Percentiles rank a stretch among this genome's conserved stretches.
Conservation (phyloP, 2,113 vertebrate species). For the Panthera leo region DNA sequence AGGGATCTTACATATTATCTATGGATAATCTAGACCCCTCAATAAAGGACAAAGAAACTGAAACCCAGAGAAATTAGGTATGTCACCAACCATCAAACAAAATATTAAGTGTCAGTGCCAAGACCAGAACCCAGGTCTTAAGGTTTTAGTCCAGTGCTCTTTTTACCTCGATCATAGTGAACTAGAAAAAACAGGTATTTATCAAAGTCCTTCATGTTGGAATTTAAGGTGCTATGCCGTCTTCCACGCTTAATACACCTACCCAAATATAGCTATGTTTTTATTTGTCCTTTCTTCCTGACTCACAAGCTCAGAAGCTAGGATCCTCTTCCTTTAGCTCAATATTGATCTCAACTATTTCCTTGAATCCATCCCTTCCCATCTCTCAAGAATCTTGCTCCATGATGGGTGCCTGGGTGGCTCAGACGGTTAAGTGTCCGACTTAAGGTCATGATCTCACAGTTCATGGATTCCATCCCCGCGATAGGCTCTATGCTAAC, state of each 20-base stretch:
- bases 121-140: background rate
- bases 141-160: background rate
- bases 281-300: background rate
- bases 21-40: background rate
- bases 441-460: no score
- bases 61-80: background rate
- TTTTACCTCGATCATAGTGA: background rate
- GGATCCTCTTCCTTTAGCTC: background rate
- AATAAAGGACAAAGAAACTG: background rate
- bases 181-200: background rate
- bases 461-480: no score
- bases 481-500: no score
- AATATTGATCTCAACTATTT: background rate
- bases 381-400: background rate
- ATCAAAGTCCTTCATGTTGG: background rate
- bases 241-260: background rate
- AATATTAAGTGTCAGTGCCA: background rate
- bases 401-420: background rate
- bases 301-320: background rate
- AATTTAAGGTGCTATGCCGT: background rate
- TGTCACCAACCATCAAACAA: background rate
- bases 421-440: no score
- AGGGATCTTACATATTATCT: background rate
- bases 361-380: background rate
- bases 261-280: background rate